phyloP scores from a whole-genome alignment of 1,140 invertebrate genomes.

The Cydia pomonella region DNA sequence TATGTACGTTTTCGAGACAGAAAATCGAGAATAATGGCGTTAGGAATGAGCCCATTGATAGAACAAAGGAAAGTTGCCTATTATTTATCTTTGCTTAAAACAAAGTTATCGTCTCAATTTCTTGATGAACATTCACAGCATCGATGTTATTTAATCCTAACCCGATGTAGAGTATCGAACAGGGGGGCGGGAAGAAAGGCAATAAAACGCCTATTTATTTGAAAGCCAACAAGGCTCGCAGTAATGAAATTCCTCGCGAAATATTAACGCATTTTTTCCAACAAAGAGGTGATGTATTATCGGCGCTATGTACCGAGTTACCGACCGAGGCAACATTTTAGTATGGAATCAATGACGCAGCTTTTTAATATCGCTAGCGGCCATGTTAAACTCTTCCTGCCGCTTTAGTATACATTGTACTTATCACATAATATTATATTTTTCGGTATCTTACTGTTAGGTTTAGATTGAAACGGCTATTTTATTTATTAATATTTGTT shows the following conservation, averaged over 20 bases:
- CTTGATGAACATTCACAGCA: conserved; percentile 11
- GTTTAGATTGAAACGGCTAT: not conserved
- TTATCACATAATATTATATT: not conserved
- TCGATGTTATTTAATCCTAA: conserved; percentile 49
- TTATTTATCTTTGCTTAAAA: not conserved
- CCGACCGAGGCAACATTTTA: conserved; percentile 40
- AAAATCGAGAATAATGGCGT: too few species aligned
- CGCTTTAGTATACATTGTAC: not conserved
- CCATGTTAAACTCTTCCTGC: conserved; percentile 6
- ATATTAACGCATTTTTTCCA: conserved; percentile 76
- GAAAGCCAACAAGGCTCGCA: conserved; percentile 64
- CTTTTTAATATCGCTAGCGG: conserved; percentile 28
- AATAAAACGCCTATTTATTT: conserved; percentile 76
- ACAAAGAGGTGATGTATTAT: conserved; percentile 72
- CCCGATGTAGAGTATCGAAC: conserved; percentile 60
- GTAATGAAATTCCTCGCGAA: conserved; percentile 75
- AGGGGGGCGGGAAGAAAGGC: conserved; percentile 55
- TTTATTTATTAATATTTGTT: too few species aligned
- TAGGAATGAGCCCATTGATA: too few species aligned
- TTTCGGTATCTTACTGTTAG: too few species aligned
- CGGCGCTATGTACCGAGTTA: conserved; percentile 34
- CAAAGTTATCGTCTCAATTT: not conserved
- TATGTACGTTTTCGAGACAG: too few species aligned
- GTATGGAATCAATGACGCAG: conserved; percentile 29
- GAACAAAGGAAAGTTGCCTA: too few species aligned